A percentile compares a stretch with the other conserved stretches of the same genome.
These are phyloP conservation scores for Orthosia gothica DNA, from an alignment of 2,888 invertebrate genomes.

Conservation along the genomic window DNA sequence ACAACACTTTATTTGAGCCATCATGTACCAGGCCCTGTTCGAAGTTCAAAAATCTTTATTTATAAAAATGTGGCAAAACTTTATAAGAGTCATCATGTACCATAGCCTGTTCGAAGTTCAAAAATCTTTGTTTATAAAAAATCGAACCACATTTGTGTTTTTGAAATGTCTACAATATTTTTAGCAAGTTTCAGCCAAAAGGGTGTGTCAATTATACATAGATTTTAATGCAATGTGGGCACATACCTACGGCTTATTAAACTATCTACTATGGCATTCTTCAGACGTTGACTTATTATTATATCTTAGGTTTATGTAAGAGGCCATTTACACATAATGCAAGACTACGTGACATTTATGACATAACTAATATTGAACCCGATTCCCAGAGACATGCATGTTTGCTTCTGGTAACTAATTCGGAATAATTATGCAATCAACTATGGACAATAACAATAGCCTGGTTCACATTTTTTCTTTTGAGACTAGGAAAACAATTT, in stretches of 20 bases:
- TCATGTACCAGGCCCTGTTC: neutral
- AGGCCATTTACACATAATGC: constrained; percentile 53
- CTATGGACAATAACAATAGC: neutral
- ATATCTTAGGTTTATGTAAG: constrained; percentile 61
- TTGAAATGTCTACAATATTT: constrained; percentile 18
- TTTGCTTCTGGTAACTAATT: constrained; percentile 33
- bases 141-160: neutral
- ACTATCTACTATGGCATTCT: constrained; percentile 66
- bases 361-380: constrained; percentile 45
- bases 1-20: neutral
- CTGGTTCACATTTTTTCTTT: neutral
- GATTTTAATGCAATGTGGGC: constrained; percentile 14
- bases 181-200: constrained; percentile 11
- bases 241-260: constrained; percentile 26
- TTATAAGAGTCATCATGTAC: neutral
- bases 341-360: constrained; percentile 51
- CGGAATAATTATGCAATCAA: constrained; percentile 16
- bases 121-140: neutral
- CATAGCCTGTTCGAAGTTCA: constrained; percentile 1
- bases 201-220: constrained; percentile 4
- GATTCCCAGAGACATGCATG: constrained; percentile 17
- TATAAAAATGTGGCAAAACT: neutral
- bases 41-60: neutral
- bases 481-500: neutral
- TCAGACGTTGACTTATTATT: constrained; percentile 53